Conservation (phyloP, 2,113 vertebrate species). For the Neodontobutis hainanensis region DNA sequence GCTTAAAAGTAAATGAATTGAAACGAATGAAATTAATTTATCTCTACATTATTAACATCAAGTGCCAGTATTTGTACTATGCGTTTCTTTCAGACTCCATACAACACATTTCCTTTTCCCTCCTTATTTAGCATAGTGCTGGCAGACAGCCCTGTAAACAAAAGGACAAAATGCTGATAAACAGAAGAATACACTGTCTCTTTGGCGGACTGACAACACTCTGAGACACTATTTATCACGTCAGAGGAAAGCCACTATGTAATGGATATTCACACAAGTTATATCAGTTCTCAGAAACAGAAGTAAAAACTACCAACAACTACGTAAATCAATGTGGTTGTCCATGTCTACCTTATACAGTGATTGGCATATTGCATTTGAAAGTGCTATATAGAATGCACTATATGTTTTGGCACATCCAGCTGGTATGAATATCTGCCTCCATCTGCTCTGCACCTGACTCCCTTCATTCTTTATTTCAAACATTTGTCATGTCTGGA, state of each 20-base stretch:
- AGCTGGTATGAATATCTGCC: conserved; percentile 33
- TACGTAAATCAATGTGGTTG: no score
- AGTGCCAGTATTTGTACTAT: no score
- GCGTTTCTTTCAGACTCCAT: conserved; percentile 30
- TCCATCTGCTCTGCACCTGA: conserved; percentile 48
- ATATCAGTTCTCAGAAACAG: background rate
- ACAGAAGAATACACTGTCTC: background rate
- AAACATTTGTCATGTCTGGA: conserved; percentile 16
- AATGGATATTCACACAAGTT: conserved; percentile 10
- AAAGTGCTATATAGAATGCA: background rate
- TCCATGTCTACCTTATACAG: no score
- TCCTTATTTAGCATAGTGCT: conserved; percentile 25
- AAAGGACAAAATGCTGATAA: conserved; percentile 15
- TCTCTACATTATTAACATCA: no score
- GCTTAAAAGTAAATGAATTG: no score
- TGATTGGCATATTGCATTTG: background rate
- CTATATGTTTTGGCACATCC: conserved; percentile 8
- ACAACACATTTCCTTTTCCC: conserved; percentile 4
- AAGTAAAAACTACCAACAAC: background rate
- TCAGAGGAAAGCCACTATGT: background rate
- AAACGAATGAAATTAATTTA: no score
- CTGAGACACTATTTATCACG: background rate
- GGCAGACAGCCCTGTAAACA: conserved; percentile 28
- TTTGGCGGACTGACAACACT: conserved; percentile 3
- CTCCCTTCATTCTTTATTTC: conserved; percentile 9